Base-by-base conservation (phyloP, 2,888 invertebrate genomes). In the Apamea crenata region DNA sequence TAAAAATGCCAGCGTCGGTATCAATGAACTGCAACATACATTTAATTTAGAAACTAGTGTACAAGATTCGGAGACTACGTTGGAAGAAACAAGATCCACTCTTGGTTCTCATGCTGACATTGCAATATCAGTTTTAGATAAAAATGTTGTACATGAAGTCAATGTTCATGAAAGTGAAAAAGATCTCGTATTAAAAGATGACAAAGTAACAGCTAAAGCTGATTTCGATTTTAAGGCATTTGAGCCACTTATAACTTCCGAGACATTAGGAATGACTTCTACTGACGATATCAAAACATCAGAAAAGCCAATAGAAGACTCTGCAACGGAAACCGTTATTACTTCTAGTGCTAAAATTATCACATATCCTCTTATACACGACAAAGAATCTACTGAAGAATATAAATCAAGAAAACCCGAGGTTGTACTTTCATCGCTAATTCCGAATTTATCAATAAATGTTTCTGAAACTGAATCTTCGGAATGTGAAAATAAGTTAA, bases 151-250 rank as follows among this genome's bases (percentile, higher is more conserved):
- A 14, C 97, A 97, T 88, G 96, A 96, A 93, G 96, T 98, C 0
- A 92, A 97, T n/a, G 91, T 97, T 16, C 98, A 98, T 94, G 98
- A 98, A 95, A 97, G 97, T 66, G 98, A 98, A 96, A 97, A 96
- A 69, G 95, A 97, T 69, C 97, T 98, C 47, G 89, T 94, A 25
- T 91, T 96, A 29, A 96, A 96, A 78, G 96, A 96, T 71, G 96
- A 97, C 75, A 97, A 97, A 82, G 94, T 95, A 29, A 91, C 93
- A 78, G 97, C 95, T 40, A 93, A 94, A 69, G 98, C 98, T n/a
- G 97, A 97, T 90, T 91, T 97, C 61, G 97, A 96, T 40, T 88
- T 98, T 16, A 97, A 97, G 83, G 95, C 97, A 47, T 96, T 97
- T 86, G 98, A 98, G 92, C 95, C 97, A 59, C 91, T 98, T 0